Evolutionary conservation across 2,888 invertebrate species (phyloP).

Genomic region (Heteropelma amictum): DNA sequence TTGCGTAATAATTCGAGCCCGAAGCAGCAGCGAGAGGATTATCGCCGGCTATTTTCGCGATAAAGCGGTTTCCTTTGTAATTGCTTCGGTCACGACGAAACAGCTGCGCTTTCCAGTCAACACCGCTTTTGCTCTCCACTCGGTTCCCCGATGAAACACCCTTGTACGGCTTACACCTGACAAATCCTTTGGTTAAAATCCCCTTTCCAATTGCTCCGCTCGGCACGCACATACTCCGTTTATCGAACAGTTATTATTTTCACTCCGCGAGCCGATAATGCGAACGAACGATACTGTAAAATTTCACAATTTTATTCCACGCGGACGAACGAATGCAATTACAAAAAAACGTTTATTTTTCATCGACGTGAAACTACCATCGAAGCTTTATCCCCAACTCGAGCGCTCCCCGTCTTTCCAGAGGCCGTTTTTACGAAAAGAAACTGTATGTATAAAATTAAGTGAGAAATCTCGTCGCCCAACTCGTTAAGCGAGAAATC

Average conservation of each 20-base stretch:
- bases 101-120: conserved; percentile 65
- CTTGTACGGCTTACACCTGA: background rate
- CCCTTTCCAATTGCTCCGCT: background rate
- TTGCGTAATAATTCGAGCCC: conserved; percentile 71
- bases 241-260: conserved; percentile 9
- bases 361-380: no score
- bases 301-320: no score
- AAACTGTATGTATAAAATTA: no score
- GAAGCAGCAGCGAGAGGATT: conserved; percentile 65
- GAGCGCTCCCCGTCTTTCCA: no score
- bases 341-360: no score
- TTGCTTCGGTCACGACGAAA: conserved; percentile 70
- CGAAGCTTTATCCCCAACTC: no score
- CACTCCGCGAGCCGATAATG: background rate
- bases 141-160: conserved; percentile 12
- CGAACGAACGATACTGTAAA: background rate
- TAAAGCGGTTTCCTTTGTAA: conserved; percentile 74
- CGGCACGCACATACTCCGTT: background rate
- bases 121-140: conserved; percentile 4
- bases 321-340: no score
- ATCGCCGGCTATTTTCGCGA: conserved; percentile 70
- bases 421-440: no score
- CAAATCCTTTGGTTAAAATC: conserved; percentile 20
- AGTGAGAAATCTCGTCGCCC: no score
- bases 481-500: no score